These are phyloP conservation scores for Panonychus citri DNA, from an alignment of 1,140 invertebrate species.

Conservation along the genomic window DNA sequence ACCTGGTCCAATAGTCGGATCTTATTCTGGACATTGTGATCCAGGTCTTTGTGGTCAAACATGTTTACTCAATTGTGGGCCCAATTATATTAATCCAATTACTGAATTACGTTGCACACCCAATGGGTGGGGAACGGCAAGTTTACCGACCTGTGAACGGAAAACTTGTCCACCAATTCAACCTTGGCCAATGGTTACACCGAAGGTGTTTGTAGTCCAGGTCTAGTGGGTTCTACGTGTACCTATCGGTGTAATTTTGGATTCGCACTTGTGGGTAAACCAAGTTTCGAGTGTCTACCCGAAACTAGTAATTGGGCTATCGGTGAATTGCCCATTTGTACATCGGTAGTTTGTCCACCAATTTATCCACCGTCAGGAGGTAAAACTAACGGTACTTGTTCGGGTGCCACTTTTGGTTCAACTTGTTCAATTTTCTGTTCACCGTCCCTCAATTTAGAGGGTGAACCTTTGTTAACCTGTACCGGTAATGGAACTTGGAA, in stretches of 20 bases:
- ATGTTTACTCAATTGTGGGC: not conserved
- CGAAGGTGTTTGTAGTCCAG: slow-evolving; percentile 7
- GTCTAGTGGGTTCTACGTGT: not conserved
- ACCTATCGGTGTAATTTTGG: slow-evolving; percentile 3
- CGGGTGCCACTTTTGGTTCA: not conserved
- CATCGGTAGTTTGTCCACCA: not conserved
- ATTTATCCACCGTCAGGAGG: not conserved
- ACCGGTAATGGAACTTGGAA: slow-evolving; percentile 4
- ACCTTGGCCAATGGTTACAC: slow-evolving; percentile 5
- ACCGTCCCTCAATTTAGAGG: slow-evolving; percentile 5
- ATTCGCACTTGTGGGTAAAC: slow-evolving; percentile 1
- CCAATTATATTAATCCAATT: not conserved
- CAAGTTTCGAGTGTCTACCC: not conserved
- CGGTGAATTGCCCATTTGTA: slow-evolving; percentile 7
- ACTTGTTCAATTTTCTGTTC: slow-evolving; percentile 6
- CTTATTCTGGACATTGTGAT: not conserved
- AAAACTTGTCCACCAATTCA: slow-evolving; percentile 1
- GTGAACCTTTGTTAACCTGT: slow-evolving; percentile 1
- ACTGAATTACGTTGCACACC: not conserved
- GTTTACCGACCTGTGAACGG: not conserved
- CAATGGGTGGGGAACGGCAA: not conserved
- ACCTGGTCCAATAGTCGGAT: not conserved
- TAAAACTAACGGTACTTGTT: slow-evolving; percentile 1
- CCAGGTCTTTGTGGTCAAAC: not conserved
- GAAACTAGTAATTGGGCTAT: slow-evolving; percentile 1